These are phyloP conservation scores for Engraulis encrasicolus DNA, from an alignment of 2,113 vertebrate genomes.

Conservation along the genomic window DNA sequence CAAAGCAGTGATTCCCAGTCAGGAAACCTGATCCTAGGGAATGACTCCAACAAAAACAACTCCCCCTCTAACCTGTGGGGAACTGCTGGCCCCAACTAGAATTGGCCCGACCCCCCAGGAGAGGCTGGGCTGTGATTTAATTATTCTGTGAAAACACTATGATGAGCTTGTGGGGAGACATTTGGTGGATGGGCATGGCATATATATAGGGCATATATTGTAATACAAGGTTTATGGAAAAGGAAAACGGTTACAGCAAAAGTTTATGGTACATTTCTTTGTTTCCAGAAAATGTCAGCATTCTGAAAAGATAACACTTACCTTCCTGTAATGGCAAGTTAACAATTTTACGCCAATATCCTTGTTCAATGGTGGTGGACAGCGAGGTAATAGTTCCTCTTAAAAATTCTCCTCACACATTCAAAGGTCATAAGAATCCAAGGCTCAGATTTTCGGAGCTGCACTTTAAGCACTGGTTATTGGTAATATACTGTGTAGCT, in stretches of 20 bases:
- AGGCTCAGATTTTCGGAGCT: not conserved
- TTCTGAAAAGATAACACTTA: not conserved
- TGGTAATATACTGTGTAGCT: not conserved
- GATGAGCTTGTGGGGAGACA: not conserved
- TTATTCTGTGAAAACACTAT: not conserved
- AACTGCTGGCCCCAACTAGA: constrained; percentile 11
- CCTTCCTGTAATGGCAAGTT: too few species aligned
- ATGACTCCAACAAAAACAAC: constrained; percentile 48
- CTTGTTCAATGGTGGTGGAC: not conserved
- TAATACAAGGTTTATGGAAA: too few species aligned
- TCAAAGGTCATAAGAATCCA: not conserved
- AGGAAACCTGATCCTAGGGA: constrained; percentile 43
- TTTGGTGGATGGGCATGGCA: not conserved
- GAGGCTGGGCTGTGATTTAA: not conserved
- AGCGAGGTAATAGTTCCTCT: not conserved
- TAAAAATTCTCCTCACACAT: not conserved
- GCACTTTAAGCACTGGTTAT: not conserved
- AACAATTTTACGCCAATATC: too few species aligned
- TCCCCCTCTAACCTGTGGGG: constrained; percentile 26
- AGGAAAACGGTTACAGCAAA: too few species aligned
- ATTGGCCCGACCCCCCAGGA: not conserved
- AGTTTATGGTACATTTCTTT: too few species aligned
- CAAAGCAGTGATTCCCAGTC: constrained; percentile 26
- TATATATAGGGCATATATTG: not conserved
- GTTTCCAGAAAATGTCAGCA: not conserved